These are phyloP conservation scores for Martes flavigula DNA, from an alignment of 2,797 vertebrate genomes.

Conservation along the genomic window DNA sequence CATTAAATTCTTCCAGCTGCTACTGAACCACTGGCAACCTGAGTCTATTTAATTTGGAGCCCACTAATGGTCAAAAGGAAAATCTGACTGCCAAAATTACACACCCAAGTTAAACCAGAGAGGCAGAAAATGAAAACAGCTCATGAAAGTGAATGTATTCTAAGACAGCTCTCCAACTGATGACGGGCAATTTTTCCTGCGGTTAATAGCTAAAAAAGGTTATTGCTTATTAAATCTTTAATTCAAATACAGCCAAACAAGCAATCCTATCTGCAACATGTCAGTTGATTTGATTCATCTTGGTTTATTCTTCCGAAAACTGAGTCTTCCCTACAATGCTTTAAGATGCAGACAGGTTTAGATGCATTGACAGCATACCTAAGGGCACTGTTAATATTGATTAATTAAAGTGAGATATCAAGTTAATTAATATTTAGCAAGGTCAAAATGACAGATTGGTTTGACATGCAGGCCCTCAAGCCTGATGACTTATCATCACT, in stretches of 20 bases:
- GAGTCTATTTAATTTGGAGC: constrained; percentile 82
- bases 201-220: constrained; percentile 59
- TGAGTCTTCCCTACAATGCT: constrained; percentile 39
- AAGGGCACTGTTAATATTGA: constrained; percentile 80
- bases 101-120: constrained; percentile 64
- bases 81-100: constrained; percentile 77
- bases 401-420: constrained; percentile 78
- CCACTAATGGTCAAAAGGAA: constrained; percentile 76
- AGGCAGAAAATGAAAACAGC: constrained; percentile 70
- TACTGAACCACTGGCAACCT: constrained; percentile 81
- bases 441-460: constrained; percentile 82
- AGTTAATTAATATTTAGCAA: constrained; percentile 83
- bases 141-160: constrained; percentile 48
- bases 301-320: constrained; percentile 50
- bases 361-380: constrained; percentile 69
- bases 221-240: constrained; percentile 65
- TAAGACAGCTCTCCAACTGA: constrained; percentile 17
- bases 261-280: constrained; percentile 11
- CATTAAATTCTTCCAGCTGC: constrained; percentile 84
- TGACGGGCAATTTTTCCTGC: constrained; percentile 47
- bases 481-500: constrained; percentile 78
- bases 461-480: constrained; percentile 78
- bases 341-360: constrained; percentile 67
- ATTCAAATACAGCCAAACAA: constrained; percentile 64
- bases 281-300: constrained; percentile 71